These are phyloP conservation scores for Nebria salina DNA, from an alignment of 2,888 invertebrate genomes.

Conservation along the genomic window DNA sequence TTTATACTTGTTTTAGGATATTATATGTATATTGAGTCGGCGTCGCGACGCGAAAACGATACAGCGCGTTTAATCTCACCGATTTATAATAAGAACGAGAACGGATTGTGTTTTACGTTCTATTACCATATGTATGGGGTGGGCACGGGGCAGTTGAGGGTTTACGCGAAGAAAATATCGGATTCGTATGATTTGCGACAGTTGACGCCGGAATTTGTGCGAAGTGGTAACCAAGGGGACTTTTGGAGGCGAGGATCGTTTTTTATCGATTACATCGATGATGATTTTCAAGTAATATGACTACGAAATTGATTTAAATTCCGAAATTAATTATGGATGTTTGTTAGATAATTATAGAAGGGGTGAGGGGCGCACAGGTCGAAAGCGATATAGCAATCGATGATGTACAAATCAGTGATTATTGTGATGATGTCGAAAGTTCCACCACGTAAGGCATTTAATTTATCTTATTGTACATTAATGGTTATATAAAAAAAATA, in stretches of 20 bases:
- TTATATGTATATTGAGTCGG: conserved; percentile 86
- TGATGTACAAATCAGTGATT: conserved; percentile 74
- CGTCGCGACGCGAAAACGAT: conserved; percentile 70
- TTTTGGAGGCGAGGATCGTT: conserved; percentile 70
- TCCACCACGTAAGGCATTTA: conserved; percentile 51
- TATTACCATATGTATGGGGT: conserved; percentile 85
- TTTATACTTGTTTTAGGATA: conserved; percentile 67
- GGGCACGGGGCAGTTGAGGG: conserved; percentile 67
- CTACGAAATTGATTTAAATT: conserved; percentile 49
- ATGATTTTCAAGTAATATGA: conserved; percentile 68
- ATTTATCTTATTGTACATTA: too few species aligned
- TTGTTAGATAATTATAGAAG: conserved; percentile 79
- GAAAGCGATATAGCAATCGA: conserved; percentile 85
- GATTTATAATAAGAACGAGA: conserved; percentile 63
- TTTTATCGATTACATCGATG: conserved; percentile 61
- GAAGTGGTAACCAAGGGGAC: conserved; percentile 75
- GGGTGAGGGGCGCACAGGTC: conserved; percentile 72
- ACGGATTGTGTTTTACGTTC: conserved; percentile 70
- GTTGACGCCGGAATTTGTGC: conserved; percentile 68
- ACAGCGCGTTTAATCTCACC: conserved; percentile 80
- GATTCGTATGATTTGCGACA: conserved; percentile 61
- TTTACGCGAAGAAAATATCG: conserved; percentile 64
- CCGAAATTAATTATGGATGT: neutral
- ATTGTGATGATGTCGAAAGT: conserved; percentile 57
- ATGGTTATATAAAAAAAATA: too few species aligned